A percentile compares a stretch with the other conserved stretches of the same genome.
Conservation (phyloP, 2,113 vertebrate species). For the Fregetta grallaria region DNA sequence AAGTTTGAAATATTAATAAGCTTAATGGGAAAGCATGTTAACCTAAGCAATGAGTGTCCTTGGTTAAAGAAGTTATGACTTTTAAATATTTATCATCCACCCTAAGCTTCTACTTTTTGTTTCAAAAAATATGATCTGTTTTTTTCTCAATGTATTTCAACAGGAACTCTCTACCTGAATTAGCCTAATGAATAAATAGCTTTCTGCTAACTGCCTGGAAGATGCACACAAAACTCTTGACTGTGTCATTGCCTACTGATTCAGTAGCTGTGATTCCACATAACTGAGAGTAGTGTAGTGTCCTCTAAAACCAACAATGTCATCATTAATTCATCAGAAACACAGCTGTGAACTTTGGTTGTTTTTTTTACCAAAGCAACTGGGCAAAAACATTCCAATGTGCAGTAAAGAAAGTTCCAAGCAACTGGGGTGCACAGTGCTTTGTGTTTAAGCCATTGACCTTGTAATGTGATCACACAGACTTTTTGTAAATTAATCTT, state of each 20-base stretch:
- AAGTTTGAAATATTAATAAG: not conserved
- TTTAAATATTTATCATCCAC: not conserved
- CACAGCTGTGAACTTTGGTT: conserved; percentile 12
- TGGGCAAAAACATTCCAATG: conserved; percentile 29
- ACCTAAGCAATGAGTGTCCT: not conserved
- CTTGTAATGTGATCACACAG: conserved; percentile 51
- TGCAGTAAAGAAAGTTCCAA: conserved; percentile 36
- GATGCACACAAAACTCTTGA: not conserved
- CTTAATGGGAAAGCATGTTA: not conserved
- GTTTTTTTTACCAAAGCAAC: conserved; percentile 7
- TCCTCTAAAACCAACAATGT: conserved; percentile 48
- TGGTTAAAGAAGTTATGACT: not conserved
- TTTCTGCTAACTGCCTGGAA: conserved; percentile 4
- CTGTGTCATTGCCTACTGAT: conserved; percentile 10
- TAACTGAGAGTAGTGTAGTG: conserved; percentile 12
- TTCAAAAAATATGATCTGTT: not conserved
- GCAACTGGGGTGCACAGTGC: not conserved
- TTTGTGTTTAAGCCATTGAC: conserved; percentile 37
- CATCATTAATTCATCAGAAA: conserved; percentile 56
- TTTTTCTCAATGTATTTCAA: not conserved
- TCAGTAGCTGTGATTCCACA: conserved; percentile 30
- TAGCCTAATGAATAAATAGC: not conserved
- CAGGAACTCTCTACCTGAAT: not conserved
- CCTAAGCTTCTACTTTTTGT: not conserved
- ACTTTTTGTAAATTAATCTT: conserved; percentile 49